Conservation (phyloP, 2,888 invertebrate genomes). For the Cheilosia vernalis region DNA sequence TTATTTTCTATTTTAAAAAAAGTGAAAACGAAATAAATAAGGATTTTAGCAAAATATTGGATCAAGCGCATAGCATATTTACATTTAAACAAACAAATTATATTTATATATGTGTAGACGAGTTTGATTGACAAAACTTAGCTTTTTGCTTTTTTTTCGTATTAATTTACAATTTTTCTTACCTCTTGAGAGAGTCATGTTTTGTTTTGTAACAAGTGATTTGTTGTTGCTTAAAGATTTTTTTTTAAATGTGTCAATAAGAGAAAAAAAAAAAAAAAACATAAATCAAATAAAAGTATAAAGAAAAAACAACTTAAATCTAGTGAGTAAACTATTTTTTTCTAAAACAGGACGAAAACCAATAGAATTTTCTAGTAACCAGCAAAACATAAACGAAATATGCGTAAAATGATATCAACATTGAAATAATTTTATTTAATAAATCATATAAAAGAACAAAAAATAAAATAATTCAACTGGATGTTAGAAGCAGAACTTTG, state of each 20-base stretch:
- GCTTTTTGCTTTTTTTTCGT: constrained; percentile 59
- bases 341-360: constrained; percentile 46
- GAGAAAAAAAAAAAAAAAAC: constrained; percentile 18
- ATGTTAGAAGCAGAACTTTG: constrained; percentile 19
- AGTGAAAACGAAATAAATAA: constrained; percentile 44
- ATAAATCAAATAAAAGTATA: constrained; percentile 21
- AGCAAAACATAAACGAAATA: constrained; percentile 28
- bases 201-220: constrained; percentile 25
- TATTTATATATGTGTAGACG: constrained; percentile 64
- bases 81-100: constrained; percentile 45
- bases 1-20: constrained; percentile 56
- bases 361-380: constrained; percentile 57
- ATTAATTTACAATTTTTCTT: constrained; percentile 15
- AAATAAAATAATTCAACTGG: constrained; percentile 22
- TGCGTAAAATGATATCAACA: constrained; percentile 61
- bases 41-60: constrained; percentile 69
- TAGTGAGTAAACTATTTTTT: constrained; percentile 62
- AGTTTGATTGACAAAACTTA: constrained; percentile 49
- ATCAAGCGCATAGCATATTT: constrained; percentile 72
- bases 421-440: constrained; percentile 45
- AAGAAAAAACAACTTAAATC: constrained; percentile 25
- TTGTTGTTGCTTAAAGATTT: constrained; percentile 63
- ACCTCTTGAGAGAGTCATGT: background rate
- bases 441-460: constrained; percentile 20
- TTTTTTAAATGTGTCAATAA: constrained; percentile 37